phyloP scores from a whole-genome alignment of 2,888 invertebrate genomes.

The Vanessa cardui region DNA sequence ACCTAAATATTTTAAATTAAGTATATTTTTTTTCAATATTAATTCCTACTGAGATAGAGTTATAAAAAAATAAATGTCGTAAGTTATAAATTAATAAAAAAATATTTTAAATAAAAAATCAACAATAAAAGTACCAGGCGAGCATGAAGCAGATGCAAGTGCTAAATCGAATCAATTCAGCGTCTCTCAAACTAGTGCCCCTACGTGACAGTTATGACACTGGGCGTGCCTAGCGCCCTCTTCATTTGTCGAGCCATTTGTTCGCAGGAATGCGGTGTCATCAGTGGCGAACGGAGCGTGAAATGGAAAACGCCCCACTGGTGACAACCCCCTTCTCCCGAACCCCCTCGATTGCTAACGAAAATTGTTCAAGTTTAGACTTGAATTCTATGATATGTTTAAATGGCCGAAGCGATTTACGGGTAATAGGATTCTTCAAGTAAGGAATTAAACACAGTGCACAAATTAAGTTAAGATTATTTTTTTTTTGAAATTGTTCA shows the following conservation, averaged over 20 bases:
- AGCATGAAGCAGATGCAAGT: slow-evolving; percentile 33
- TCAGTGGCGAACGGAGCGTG: slow-evolving; percentile 79
- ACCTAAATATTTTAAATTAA: too few species aligned
- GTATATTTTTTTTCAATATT: too few species aligned
- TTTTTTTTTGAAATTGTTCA: too few species aligned
- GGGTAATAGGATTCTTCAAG: slow-evolving; percentile 9
- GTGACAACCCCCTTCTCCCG: slow-evolving; percentile 62
- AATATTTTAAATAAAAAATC: not conserved
- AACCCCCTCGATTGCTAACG: slow-evolving; percentile 64
- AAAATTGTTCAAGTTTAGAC: slow-evolving; percentile 57
- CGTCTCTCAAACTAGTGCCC: slow-evolving; percentile 54
- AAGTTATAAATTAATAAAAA: not conserved
- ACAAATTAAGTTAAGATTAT: too few species aligned
- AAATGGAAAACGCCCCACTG: slow-evolving; percentile 80
- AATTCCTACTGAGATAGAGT: too few species aligned
- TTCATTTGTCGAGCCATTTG: slow-evolving; percentile 83
- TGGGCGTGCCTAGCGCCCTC: slow-evolving; percentile 73
- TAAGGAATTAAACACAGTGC: not conserved
- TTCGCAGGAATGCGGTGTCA: slow-evolving; percentile 79
- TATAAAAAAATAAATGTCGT: not conserved
- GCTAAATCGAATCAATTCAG: slow-evolving; percentile 70
- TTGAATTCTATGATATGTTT: slow-evolving; percentile 48
- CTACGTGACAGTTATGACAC: slow-evolving; percentile 75
- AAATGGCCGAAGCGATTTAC: slow-evolving; percentile 52
- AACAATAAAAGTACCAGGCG: not conserved